Base-by-base conservation (phyloP, 2,888 invertebrate species). In the Vannuccia rotundouncinata region DNA sequence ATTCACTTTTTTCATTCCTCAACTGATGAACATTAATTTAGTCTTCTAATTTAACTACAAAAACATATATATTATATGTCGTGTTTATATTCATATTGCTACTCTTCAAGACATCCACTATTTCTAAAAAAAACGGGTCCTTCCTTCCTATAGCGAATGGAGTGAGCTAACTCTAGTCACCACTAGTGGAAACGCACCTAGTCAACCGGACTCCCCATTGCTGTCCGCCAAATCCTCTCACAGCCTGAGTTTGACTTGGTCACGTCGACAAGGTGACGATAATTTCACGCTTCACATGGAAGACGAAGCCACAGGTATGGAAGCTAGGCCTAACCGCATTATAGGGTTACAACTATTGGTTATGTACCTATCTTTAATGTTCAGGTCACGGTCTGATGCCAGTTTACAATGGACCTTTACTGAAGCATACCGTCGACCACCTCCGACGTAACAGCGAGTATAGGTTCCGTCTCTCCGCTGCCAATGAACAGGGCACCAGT, bases 271-370 rank as follows among this genome's bases (percentile, higher is more conserved):
- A 59, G 91, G 91, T 84, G 94, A 94, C 85, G 93, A 93, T 82
- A 92, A 92, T 84, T 94, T 93, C 87, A 91, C 92, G 79, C 89
- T 95, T 82, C 94, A 95, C 89, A 92, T 94, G 92, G 92, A 94
- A 85, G 90, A 91, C 83, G 89, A 90, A 31, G 87, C 90, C 10
- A 90, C 91, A 78, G n/a, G n/a, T n/a, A n/a, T n/a, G n/a, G n/a
- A n/a, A n/a, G n/a, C n/a, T n/a, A n/a, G n/a, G n/a, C n/a, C n/a
- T n/a, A n/a, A n/a, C n/a, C n/a, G n/a, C n/a, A n/a, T n/a, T n/a
- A n/a, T n/a, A n/a, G n/a, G n/a, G n/a, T n/a, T n/a, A n/a, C n/a
- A n/a, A n/a, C n/a, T n/a, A 87, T 88, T 82, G 83, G 85, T 22
- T 75, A n/a, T 73, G 82, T 85, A 27, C 83, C 88, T 88, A n/a